phyloP scores from a whole-genome alignment of 2,113 vertebrate genomes.

The Boulengeromyrus knoepffleri region DNA sequence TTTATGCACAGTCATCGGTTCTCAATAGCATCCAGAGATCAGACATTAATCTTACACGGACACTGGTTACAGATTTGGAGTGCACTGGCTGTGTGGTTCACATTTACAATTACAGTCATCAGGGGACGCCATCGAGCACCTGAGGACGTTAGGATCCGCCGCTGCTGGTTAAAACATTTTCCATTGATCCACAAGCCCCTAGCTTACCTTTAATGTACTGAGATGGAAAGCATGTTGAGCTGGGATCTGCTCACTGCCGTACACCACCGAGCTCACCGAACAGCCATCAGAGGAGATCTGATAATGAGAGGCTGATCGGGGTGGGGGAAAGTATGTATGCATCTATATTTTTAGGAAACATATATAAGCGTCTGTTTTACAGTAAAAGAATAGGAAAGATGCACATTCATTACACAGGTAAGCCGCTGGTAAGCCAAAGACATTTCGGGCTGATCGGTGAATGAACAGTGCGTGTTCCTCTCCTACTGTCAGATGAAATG shows the following conservation, averaged over 20 bases:
- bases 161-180: constrained; percentile 9
- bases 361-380: neutral
- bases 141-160: neutral
- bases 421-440: neutral
- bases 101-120: neutral
- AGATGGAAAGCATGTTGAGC: constrained; percentile 11
- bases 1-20: neutral
- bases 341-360: neutral
- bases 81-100: neutral
- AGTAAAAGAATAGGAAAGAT: neutral
- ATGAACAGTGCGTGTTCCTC: neutral
- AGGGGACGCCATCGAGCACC: neutral
- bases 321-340: neutral
- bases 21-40: neutral
- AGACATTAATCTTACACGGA: neutral
- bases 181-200: constrained; percentile 21
- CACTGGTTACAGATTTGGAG: neutral
- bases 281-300: neutral
- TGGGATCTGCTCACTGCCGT: neutral
- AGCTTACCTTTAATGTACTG: neutral
- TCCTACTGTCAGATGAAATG: neutral
- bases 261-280: constrained; percentile 5
- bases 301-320: neutral
- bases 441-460: neutral
- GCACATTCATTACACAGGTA: constrained; percentile 3